Percentiles rank a stretch among this genome's conserved stretches.
phyloP scores from a whole-genome alignment of 2,113 vertebrate species.

The Columba janthina region DNA sequence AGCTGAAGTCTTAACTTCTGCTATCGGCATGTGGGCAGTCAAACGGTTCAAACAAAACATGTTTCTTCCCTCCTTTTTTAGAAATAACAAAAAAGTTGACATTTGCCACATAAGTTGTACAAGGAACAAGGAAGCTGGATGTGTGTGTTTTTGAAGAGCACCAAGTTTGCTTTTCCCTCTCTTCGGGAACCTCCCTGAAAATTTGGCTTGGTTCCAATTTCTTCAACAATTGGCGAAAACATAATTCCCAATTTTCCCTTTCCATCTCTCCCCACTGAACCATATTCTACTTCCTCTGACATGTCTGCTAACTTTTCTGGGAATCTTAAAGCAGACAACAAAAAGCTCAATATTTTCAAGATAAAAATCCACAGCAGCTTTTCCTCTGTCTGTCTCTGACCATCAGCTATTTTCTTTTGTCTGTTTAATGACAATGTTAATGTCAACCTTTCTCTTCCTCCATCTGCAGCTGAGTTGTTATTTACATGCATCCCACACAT shows the following conservation, averaged over 20 bases:
- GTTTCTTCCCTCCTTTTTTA: conserved; percentile 1
- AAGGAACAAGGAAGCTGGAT: conserved; percentile 16
- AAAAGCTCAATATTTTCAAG: conserved; percentile 44
- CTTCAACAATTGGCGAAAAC: conserved; percentile 45
- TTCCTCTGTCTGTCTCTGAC: not conserved
- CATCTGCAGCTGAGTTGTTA: not conserved
- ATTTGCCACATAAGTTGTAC: conserved; percentile 10
- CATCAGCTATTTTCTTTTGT: not conserved
- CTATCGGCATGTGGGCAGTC: not conserved
- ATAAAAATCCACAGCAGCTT: conserved; percentile 8
- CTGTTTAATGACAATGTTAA: not conserved
- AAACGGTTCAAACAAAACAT: not conserved
- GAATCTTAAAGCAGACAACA: conserved; percentile 1
- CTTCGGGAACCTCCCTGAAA: conserved; percentile 30
- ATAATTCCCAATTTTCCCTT: conserved; percentile 55
- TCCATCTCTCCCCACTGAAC: conserved; percentile 22
- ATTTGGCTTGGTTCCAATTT: conserved; percentile 43
- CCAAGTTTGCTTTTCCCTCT: conserved; percentile 21
- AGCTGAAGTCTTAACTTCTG: not conserved
- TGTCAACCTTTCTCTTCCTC: not conserved
- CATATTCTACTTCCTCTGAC: conserved; percentile 36
- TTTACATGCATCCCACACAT: conserved; percentile 8
- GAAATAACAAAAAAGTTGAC: conserved; percentile 42
- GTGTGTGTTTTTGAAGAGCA: conserved; percentile 27
- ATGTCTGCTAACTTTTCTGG: conserved; percentile 24